These are phyloP conservation scores for Myotis findleyi DNA, from an alignment of 2,797 vertebrate genomes.

Conservation along the genomic window DNA sequence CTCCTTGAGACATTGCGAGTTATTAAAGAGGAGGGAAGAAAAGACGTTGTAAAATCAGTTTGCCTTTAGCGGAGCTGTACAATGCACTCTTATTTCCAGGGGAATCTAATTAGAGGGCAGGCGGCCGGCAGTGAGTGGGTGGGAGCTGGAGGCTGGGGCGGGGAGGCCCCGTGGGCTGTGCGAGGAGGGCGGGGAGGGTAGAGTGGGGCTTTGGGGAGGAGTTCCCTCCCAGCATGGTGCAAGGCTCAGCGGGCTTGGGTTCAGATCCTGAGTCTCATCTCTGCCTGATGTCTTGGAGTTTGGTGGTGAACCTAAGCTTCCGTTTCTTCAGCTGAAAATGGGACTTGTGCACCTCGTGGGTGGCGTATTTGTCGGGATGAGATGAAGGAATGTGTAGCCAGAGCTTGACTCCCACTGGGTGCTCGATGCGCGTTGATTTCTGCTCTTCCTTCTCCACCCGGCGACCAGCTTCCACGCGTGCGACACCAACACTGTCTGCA, in stretches of 20 bases:
- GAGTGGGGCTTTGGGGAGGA: not conserved
- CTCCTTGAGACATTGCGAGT: slow-evolving; percentile 67
- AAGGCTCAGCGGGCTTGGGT: not conserved
- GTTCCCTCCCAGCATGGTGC: not conserved
- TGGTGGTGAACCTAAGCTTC: not conserved
- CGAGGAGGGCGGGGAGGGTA: not conserved
- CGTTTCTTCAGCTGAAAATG: not conserved
- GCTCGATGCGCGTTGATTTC: rapidly evolving
- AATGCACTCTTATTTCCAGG: slow-evolving; percentile 73
- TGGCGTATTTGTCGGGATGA: not conserved
- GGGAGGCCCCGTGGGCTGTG: not conserved
- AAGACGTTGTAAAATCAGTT: slow-evolving; percentile 73
- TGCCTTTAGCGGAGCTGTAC: slow-evolving; percentile 71
- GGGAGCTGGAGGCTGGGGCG: not conserved
- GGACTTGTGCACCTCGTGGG: too few species aligned
- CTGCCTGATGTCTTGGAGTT: not conserved
- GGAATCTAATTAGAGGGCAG: slow-evolving; percentile 75
- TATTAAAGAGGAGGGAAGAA: slow-evolving; percentile 77
- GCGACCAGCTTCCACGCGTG: rapidly evolving
- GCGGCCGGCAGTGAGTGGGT: not conserved
- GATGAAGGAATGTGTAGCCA: rapidly evolving
- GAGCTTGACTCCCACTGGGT: rapidly evolving
- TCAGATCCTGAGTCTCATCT: not conserved
- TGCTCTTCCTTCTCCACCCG: rapidly evolving
- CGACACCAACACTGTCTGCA: rapidly evolving